Base-by-base conservation (phyloP, 2,888 invertebrate genomes). In the Plutella xylostella region DNA sequence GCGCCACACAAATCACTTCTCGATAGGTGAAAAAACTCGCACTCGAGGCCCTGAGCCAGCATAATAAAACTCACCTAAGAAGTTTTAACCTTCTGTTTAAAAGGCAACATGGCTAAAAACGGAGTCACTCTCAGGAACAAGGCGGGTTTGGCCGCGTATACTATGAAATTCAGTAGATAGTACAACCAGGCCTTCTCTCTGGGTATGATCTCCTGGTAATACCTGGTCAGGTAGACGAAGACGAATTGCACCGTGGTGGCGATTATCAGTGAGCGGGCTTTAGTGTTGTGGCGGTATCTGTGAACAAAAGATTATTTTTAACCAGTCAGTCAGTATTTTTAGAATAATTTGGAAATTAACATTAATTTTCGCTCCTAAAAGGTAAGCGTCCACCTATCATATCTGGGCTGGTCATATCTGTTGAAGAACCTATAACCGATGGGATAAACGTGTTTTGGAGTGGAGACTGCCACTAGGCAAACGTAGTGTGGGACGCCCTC, bases 221-320 rank as follows among this genome's bases (percentile, higher is more conserved):
- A 47, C 4, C 52, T 53, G 18, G 56, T 55, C 0, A 48, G 46
- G 40, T 59, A 65, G 0, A 69, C 17, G 0, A 61, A 45, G 0
- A 61, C 1, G 0, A 34, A 48, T 0, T 68, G 67, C 0, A 55
- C 17, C 22, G 72, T 55, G 0, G 57, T 47, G 1, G 76, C 65
- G 46, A 78, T 53, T 1, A 71, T 25, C 0, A 76, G 20, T 0
- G 79, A 79, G 0, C 79, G 59, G 9, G 65, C 55, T 41, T 62
- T 63, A 0, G 79, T 70, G 54, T 78, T 59, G 48, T 80, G 76
- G 0, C 82, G 77, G 54, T 74, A 80, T 28, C 82, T 82, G 77
- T 0, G 72, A 69, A 30, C 42, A 31, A 53, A 48, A 48, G 14
- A 39, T 34, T 15, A 18, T 42, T n/a, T 28, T 21, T 43, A 11